Evolutionary conservation across 2,797 vertebrate genomes (phyloP).

Genomic region (Alectoris magna): DNA sequence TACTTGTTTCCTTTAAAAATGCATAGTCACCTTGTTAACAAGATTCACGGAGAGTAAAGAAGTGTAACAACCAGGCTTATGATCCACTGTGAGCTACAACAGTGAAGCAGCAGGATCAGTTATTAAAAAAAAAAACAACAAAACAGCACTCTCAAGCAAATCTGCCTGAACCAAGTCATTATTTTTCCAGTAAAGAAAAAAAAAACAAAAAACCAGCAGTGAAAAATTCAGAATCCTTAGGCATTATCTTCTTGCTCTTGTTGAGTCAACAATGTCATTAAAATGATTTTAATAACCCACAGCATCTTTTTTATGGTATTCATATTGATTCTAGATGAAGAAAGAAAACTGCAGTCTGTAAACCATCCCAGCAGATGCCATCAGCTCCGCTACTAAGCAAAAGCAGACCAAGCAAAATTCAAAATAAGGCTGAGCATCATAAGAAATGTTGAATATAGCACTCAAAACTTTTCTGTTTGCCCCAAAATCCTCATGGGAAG

Average conservation of each 20-base stretch:
- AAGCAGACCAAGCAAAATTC: neutral
- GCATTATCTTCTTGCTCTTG: neutral
- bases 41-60: neutral
- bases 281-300: conserved; percentile 2
- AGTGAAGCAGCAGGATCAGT: neutral
- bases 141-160: neutral
- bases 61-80: neutral
- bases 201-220: neutral
- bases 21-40: neutral
- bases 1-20: neutral
- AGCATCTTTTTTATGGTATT: neutral
- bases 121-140: neutral
- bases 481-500: neutral
- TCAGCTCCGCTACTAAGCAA: neutral
- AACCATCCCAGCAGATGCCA: neutral
- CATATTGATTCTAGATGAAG: neutral
- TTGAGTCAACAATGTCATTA: neutral
- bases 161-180: neutral
- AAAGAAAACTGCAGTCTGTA: neutral
- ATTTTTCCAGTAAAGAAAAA: neutral
- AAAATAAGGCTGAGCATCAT: neutral
- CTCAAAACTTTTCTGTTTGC: neutral
- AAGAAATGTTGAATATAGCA: neutral
- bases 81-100: neutral
- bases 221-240: neutral